phyloP scores from a whole-genome alignment of 2,113 vertebrate genomes.

The Onychorhynchus coronatus region DNA sequence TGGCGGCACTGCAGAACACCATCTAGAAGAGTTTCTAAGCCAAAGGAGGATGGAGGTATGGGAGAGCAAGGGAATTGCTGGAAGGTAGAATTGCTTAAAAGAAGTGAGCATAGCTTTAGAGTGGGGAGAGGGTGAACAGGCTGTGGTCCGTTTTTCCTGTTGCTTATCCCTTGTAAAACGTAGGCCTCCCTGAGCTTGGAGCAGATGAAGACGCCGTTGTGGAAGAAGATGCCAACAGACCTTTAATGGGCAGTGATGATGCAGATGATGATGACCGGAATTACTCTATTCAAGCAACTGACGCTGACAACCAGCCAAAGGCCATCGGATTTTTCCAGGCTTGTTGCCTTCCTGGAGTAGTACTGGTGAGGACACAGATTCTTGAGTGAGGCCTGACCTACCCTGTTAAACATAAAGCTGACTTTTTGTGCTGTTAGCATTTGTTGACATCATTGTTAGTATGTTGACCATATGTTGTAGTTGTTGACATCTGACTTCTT shows the following conservation, averaged over 20 bases:
- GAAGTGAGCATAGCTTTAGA: neutral
- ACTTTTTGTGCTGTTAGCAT: neutral
- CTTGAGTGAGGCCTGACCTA: neutral
- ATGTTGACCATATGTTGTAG: neutral
- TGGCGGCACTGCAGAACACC: slow-evolving; percentile 37
- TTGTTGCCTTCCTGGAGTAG: slow-evolving; percentile 90
- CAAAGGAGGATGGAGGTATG: slow-evolving; percentile 57
- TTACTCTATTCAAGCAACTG: slow-evolving; percentile 75
- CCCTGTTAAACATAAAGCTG: neutral
- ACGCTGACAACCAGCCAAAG: neutral
- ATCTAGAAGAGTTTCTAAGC: slow-evolving; percentile 61
- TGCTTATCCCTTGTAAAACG: neutral
- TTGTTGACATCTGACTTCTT: neutral
- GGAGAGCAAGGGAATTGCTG: slow-evolving; percentile 36
- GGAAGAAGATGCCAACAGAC: slow-evolving; percentile 84
- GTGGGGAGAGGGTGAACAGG: neutral
- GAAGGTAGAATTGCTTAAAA: slow-evolving; percentile 29
- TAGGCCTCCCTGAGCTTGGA: slow-evolving; percentile 72
- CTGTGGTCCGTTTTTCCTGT: neutral
- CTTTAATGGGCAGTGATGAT: slow-evolving; percentile 82
- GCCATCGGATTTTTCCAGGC: slow-evolving; percentile 89
- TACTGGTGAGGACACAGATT: slow-evolving; percentile 79
- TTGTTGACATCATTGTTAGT: neutral
- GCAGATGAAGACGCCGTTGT: slow-evolving; percentile 47
- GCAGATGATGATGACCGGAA: slow-evolving; percentile 72